A percentile compares a stretch with the other conserved stretches of the same genome.
Evolutionary conservation across 2,113 vertebrate species (phyloP).

Genomic region (Sclerurus mexicanus): DNA sequence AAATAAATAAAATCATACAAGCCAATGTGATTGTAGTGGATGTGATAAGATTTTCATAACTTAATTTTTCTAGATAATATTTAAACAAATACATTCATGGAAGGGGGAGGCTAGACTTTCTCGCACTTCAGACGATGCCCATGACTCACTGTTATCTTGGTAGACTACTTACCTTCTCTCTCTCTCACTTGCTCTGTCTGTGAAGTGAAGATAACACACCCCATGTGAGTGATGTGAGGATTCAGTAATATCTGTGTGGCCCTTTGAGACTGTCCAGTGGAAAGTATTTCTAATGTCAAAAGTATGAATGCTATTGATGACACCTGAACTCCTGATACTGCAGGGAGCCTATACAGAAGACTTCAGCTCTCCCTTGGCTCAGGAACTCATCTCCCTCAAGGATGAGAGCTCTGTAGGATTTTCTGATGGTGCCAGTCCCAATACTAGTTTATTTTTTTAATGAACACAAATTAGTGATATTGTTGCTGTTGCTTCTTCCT

Average conservation of each 20-base stretch:
- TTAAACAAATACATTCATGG: constrained; percentile 8
- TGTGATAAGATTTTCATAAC: constrained; percentile 23
- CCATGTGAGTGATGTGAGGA: not conserved
- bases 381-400: not conserved
- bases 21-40: not conserved
- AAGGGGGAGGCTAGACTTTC: not conserved
- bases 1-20: not conserved
- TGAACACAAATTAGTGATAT: not conserved
- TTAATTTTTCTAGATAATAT: not conserved
- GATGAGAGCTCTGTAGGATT: not conserved
- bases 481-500: not conserved
- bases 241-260: not conserved
- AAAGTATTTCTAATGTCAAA: not conserved
- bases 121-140: not conserved
- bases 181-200: not conserved
- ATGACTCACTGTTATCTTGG: constrained; percentile 1
- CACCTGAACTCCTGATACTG: not conserved
- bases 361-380: not conserved
- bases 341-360: not conserved
- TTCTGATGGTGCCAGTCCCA: not conserved
- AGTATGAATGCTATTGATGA: not conserved
- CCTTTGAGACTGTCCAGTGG: not conserved
- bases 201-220: not conserved
- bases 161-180: not conserved
- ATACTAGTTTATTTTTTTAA: not conserved